Evolutionary conservation across 2,113 vertebrate genomes (phyloP).

Genomic region (Petaurus breviceps): DNA sequence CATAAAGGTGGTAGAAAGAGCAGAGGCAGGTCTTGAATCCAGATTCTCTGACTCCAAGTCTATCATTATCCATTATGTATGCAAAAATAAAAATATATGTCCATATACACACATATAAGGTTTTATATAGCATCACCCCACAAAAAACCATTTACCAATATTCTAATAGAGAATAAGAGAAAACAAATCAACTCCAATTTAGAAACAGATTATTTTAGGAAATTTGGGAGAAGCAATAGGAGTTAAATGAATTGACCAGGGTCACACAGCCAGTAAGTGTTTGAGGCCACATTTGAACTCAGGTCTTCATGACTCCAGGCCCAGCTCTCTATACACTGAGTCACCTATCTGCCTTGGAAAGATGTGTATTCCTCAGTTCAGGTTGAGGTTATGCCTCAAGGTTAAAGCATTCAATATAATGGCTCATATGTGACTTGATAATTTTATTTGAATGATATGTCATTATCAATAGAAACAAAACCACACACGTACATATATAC

Average conservation of each 20-base stretch:
- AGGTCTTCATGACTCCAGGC: too few species aligned
- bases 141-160: neutral
- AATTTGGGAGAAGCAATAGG: neutral
- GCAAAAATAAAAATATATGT: neutral
- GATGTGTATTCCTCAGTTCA: too few species aligned
- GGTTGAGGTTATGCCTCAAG: too few species aligned
- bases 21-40: neutral
- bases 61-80: neutral
- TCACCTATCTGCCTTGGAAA: too few species aligned
- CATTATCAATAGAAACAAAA: too few species aligned
- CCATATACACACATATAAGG: neutral
- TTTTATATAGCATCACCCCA: too few species aligned
- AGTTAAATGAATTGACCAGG: neutral
- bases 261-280: neutral
- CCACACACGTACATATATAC: too few species aligned
- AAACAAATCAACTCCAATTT: neutral
- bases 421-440: too few species aligned
- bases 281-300: too few species aligned
- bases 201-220: neutral
- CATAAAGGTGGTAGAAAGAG: neutral
- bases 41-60: neutral
- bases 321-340: too few species aligned
- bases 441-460: too few species aligned
- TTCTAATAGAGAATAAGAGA: neutral
- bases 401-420: too few species aligned